Evolutionary conservation across 2,797 vertebrate genomes (phyloP).

Genomic region (Chrysocyon brachyurus): DNA sequence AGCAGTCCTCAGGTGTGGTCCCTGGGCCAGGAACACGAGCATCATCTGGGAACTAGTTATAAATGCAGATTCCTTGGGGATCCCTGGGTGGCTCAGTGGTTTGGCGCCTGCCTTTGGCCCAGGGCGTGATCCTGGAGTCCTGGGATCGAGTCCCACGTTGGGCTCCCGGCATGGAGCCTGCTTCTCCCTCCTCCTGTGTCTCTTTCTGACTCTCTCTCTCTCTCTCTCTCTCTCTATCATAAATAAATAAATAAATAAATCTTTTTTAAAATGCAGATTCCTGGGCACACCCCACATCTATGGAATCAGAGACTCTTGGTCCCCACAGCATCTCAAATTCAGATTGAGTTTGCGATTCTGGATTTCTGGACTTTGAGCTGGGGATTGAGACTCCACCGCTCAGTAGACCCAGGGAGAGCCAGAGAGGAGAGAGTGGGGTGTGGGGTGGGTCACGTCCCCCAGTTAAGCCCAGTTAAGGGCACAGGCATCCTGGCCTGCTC

Average conservation of each 20-base stretch:
- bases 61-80: not conserved
- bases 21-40: not conserved
- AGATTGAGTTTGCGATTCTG: not conserved
- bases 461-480: not conserved
- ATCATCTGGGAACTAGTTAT: fast-evolving
- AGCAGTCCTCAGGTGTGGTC: not conserved
- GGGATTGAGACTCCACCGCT: not conserved
- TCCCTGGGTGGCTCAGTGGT: no score
- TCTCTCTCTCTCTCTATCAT: no score
- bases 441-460: not conserved
- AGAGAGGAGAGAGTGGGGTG: not conserved
- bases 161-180: no score
- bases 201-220: no score
- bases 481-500: not conserved
- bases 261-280: not conserved
- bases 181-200: no score
- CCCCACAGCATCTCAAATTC: not conserved
- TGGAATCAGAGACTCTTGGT: not conserved
- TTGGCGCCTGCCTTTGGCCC: no score
- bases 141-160: no score
- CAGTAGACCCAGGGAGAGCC: not conserved
- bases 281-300: fast-evolving
- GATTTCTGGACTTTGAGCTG: not conserved
- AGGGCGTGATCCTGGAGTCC: no score
- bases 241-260: no score